These are phyloP conservation scores for Rugalucina vietnamica DNA, from an alignment of 2,888 invertebrate species.

Conservation along the genomic window DNA sequence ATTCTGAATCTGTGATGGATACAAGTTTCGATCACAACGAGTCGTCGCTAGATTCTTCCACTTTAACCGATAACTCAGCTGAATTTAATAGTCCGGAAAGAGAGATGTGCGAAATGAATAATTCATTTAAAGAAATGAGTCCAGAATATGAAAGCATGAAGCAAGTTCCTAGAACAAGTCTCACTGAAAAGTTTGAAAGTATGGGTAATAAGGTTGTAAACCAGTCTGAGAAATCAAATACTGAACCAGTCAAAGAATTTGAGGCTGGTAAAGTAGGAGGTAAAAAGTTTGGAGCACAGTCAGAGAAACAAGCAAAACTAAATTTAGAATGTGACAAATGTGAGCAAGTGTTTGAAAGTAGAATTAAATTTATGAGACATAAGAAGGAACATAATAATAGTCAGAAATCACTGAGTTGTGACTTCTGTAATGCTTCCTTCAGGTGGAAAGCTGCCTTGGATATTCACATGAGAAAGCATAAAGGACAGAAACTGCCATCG, in stretches of 20 bases:
- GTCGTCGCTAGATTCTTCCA: no score
- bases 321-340: neutral
- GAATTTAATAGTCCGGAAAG: no score
- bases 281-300: neutral
- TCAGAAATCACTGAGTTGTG: neutral
- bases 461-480: conserved; percentile 57
- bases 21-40: neutral
- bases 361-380: neutral
- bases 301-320: neutral
- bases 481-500: conserved; percentile 9
- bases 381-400: neutral
- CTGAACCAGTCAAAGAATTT: neutral
- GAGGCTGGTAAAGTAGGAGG: neutral
- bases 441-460: conserved; percentile 56
- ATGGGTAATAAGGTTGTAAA: neutral
- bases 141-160: neutral
- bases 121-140: neutral
- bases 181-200: neutral
- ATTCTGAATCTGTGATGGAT: no score
- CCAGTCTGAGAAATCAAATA: neutral
- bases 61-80: no score
- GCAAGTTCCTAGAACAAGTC: neutral
- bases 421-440: conserved; percentile 35
- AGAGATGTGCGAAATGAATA: neutral
- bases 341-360: conserved; percentile 2